A percentile compares a stretch with the other conserved stretches of the same genome.
These are phyloP conservation scores for Buathra laborator DNA, from an alignment of 2,888 invertebrate species.

Conservation along the genomic window DNA sequence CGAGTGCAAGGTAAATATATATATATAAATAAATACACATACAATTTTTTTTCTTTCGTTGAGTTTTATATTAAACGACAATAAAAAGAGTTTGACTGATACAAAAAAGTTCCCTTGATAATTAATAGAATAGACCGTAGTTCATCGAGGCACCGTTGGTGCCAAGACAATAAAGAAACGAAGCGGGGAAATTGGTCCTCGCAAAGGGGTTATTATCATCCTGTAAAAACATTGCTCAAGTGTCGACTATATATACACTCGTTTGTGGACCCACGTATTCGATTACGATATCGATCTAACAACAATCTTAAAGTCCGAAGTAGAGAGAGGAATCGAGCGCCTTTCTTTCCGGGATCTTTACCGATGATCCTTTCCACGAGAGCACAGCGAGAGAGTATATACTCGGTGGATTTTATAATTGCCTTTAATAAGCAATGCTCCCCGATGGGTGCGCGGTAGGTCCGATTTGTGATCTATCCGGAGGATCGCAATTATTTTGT, in stretches of 20 bases:
- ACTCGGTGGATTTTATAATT: conserved; percentile 69
- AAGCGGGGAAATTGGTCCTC: conserved; percentile 36
- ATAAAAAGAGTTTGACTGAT: not conserved
- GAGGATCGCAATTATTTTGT: conserved; percentile 63
- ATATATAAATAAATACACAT: not conserved
- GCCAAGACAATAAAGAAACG: conserved; percentile 15
- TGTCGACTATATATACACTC: conserved; percentile 22
- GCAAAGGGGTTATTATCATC: conserved; percentile 36
- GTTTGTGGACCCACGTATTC: conserved; percentile 62
- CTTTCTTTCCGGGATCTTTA: conserved; percentile 67
- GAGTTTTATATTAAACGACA: not conserved
- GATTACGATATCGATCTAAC: conserved; percentile 68
- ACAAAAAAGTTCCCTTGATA: not conserved
- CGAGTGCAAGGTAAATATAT: not conserved
- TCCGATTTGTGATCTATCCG: conserved; percentile 61
- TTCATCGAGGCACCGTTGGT: not conserved
- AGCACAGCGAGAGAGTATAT: conserved; percentile 4
- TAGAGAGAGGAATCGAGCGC: conserved; percentile 38
- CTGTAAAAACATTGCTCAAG: conserved; percentile 12
- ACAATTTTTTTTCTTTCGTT: not conserved
- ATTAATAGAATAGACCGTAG: not conserved
- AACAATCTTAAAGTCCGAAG: conserved; percentile 48
- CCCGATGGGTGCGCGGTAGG: conserved; percentile 48
- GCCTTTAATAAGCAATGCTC: conserved; percentile 68
- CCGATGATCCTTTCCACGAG: conserved; percentile 53